A percentile compares a stretch with the other conserved stretches of the same genome.
Evolutionary conservation across 2,113 vertebrate species (phyloP).

Genomic region (Misgurnus mizolepis): DNA sequence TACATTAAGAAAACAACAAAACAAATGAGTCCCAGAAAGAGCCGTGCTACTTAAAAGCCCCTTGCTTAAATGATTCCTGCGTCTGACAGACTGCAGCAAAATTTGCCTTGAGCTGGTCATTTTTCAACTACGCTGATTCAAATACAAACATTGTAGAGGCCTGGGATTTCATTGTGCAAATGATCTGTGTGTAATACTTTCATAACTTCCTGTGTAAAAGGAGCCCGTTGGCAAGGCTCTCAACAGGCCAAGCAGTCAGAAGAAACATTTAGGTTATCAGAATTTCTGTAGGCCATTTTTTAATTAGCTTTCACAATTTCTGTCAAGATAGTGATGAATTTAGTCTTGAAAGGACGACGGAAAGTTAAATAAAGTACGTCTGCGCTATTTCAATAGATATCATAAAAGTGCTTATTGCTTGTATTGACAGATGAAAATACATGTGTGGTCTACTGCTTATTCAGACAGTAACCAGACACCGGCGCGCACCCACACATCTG

Average conservation of each 20-base stretch:
- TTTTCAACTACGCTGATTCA: conserved; percentile 55
- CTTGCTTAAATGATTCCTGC: conserved; percentile 24
- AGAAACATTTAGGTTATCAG: conserved; percentile 67
- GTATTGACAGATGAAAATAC: conserved; percentile 50
- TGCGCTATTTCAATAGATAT: conserved; percentile 56
- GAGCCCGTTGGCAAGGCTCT: conserved; percentile 74
- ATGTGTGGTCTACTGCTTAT: conserved; percentile 26
- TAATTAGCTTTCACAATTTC: conserved; percentile 80
- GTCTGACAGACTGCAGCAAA: conserved; percentile 41
- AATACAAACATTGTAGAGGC: conserved; percentile 64
- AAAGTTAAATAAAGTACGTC: conserved; percentile 53
- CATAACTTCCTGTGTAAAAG: conserved; percentile 78
- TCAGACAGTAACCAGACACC: conserved; percentile 64
- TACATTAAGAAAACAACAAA: conserved; percentile 29
- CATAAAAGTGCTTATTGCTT: conserved; percentile 38
- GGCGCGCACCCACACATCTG: conserved; percentile 44
- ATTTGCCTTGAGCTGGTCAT: conserved; percentile 52
- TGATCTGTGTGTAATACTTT: conserved; percentile 74
- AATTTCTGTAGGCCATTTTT: conserved; percentile 77
- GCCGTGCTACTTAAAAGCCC: conserved; percentile 1
- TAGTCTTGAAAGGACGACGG: conserved; percentile 62
- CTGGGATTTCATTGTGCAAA: conserved; percentile 77
- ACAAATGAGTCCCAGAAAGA: conserved; percentile 1
- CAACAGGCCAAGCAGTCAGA: conserved; percentile 57
- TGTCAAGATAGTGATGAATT: conserved; percentile 76